A percentile compares a stretch with the other conserved stretches of the same genome.
These are phyloP conservation scores for Morinoia aosen DNA, from an alignment of 2,888 invertebrate species.

Conservation along the genomic window DNA sequence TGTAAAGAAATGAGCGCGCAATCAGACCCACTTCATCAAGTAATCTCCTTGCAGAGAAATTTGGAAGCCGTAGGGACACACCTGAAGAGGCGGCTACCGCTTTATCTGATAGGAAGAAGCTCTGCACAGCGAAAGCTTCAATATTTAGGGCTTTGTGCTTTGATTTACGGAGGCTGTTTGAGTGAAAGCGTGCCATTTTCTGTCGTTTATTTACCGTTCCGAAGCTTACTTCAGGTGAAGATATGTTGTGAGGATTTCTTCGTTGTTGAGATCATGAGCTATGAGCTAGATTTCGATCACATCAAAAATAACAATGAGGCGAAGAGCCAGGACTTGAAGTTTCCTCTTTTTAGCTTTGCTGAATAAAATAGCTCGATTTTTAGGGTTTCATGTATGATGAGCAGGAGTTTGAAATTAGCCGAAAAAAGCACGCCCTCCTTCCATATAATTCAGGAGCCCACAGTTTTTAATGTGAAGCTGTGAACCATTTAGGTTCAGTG, in stretches of 20 bases:
- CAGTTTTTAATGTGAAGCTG: neutral
- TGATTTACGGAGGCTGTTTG: neutral
- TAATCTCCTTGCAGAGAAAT: slow-evolving; percentile 3
- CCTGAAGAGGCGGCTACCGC: neutral
- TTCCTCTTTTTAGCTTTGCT: neutral
- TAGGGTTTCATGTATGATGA: neutral
- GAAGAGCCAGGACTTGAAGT: neutral
- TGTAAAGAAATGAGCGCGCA: slow-evolving; percentile 12
- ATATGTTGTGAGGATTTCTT: neutral
- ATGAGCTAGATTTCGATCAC: neutral
- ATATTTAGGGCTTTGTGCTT: neutral
- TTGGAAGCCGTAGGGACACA: neutral
- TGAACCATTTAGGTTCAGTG: neutral
- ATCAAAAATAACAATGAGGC: neutral
- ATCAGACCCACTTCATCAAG: slow-evolving; percentile 17
- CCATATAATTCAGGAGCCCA: neutral
- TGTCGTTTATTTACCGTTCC: neutral
- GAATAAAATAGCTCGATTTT: neutral
- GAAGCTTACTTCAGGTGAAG: neutral
- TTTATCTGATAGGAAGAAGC: neutral
- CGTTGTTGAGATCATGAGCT: neutral
- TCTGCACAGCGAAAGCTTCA: neutral
- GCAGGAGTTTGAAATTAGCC: neutral
- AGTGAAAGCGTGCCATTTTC: neutral
- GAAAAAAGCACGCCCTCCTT: neutral